Evolutionary conservation across 2,113 vertebrate species (phyloP).

Genomic region (Otis tarda): DNA sequence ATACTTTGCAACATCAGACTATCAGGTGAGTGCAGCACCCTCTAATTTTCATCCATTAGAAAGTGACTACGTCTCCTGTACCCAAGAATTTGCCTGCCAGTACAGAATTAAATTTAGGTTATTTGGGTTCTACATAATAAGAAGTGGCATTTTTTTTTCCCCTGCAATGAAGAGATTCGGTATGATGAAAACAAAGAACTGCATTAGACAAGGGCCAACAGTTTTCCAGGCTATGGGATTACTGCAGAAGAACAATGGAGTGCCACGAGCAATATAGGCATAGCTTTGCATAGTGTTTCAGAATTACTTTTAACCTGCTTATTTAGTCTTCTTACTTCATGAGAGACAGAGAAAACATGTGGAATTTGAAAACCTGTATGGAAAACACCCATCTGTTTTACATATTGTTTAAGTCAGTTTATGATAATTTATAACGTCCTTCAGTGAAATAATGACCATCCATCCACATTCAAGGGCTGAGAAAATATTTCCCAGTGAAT

Average conservation of each 20-base stretch:
- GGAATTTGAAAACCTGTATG: neutral
- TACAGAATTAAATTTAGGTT: neutral
- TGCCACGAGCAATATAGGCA: neutral
- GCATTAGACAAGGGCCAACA: neutral
- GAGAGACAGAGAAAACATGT: neutral
- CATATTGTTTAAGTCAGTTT: neutral
- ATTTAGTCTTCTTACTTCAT: neutral
- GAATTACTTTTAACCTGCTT: neutral
- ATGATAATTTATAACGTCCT: neutral
- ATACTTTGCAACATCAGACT: constrained; percentile 88
- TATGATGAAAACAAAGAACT: neutral
- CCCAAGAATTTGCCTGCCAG: neutral
- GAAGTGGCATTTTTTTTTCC: neutral
- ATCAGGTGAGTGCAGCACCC: constrained; percentile 81
- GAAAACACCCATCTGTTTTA: neutral
- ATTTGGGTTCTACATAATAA: neutral
- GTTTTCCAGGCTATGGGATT: neutral
- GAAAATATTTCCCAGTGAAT: neutral
- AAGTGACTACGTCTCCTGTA: neutral
- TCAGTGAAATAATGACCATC: neutral
- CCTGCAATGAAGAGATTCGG: neutral
- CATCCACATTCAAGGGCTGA: neutral
- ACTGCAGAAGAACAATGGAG: neutral
- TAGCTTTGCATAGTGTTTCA: neutral
- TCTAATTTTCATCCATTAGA: neutral